A percentile compares a stretch with the other conserved stretches of the same genome.
Conservation (phyloP, 2,797 vertebrate species). For the Mionectes olivaceus region DNA sequence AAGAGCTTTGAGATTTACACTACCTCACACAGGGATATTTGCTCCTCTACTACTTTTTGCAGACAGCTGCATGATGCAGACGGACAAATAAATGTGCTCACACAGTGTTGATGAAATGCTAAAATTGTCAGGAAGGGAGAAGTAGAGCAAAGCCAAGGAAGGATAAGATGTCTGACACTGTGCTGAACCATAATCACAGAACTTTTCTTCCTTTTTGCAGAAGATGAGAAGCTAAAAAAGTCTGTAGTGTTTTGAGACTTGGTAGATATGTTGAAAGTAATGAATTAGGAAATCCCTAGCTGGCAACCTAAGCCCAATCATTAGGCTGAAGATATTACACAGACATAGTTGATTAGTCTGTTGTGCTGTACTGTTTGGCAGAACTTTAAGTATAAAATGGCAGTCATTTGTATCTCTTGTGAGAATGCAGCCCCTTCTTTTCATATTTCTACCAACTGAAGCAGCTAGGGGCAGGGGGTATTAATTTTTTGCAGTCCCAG, state of each 20-base stretch:
- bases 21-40: not conserved
- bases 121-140: not conserved
- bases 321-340: conserved; percentile 48
- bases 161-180: not conserved
- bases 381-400: conserved; percentile 33
- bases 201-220: not conserved
- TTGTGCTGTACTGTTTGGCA: conserved; percentile 39
- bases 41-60: not conserved
- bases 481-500: not conserved
- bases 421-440: not conserved
- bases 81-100: not conserved
- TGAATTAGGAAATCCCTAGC: conserved; percentile 46
- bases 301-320: conserved; percentile 18
- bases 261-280: conserved; percentile 7
- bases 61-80: not conserved
- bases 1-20: not conserved
- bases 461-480: rapidly evolving
- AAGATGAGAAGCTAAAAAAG: not conserved
- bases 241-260: conserved; percentile 13
- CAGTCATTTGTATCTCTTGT: conserved; percentile 16
- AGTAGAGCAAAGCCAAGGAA: not conserved
- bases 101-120: not conserved
- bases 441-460: not conserved
- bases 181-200: not conserved
- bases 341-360: conserved; percentile 43